These are phyloP conservation scores for Neopipo cinnamomea DNA, from an alignment of 2,113 vertebrate species.

Conservation along the genomic window DNA sequence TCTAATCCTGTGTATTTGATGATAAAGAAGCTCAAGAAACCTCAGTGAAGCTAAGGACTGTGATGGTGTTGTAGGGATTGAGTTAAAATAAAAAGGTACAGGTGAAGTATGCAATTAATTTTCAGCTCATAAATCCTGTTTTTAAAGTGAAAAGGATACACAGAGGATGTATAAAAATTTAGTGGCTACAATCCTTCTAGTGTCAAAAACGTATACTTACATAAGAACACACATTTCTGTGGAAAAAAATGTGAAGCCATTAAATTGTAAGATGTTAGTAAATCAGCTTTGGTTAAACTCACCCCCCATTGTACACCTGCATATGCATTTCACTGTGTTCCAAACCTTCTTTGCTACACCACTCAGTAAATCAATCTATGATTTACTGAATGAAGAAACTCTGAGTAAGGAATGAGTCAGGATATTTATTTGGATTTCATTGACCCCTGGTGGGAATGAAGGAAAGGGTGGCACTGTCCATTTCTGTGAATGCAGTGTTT, in stretches of 20 bases:
- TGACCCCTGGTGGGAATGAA: slow-evolving; percentile 40
- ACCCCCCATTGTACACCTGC: slow-evolving; percentile 5
- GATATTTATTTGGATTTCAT: slow-evolving; percentile 48
- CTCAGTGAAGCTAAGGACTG: background rate
- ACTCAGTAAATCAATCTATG: slow-evolving; percentile 34
- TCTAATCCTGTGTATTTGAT: background rate
- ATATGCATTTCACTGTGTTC: background rate
- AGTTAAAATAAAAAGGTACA: background rate
- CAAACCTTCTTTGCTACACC: background rate
- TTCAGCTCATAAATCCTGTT: slow-evolving; percentile 43
- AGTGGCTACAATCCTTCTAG: background rate
- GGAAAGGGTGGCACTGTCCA: slow-evolving; percentile 7
- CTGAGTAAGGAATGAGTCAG: slow-evolving; percentile 13
- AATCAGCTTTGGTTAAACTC: background rate
- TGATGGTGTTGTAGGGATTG: background rate
- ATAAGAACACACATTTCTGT: background rate
- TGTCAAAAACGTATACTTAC: slow-evolving; percentile 42
- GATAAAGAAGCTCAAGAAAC: background rate
- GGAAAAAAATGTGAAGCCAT: background rate
- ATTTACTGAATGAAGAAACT: slow-evolving; percentile 1
- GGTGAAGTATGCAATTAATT: slow-evolving; percentile 24
- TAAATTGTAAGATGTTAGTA: slow-evolving; percentile 5
- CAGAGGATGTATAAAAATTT: slow-evolving; percentile 44
- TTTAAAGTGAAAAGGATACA: slow-evolving; percentile 27
- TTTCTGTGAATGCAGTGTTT: slow-evolving; percentile 2